Evolutionary conservation across 2,888 invertebrate genomes (phyloP).

Genomic region (Folsomia manolachei): DNA sequence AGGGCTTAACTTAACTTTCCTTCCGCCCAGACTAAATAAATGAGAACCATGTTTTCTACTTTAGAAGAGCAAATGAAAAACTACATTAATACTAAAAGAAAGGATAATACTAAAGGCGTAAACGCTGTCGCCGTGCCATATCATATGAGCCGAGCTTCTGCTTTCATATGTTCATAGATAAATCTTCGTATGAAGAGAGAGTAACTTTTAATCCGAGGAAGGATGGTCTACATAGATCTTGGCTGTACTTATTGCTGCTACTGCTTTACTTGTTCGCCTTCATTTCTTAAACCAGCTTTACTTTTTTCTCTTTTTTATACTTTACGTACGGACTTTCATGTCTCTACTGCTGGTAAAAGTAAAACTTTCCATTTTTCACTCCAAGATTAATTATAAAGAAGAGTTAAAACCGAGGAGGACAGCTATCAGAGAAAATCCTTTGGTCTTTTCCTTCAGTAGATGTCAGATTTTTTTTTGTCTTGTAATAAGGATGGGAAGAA

Average conservation of each 20-base stretch:
- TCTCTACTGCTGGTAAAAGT: constrained; percentile 24
- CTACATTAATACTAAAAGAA: neutral
- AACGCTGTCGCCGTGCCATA: neutral
- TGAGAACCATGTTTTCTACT: too few relatives aligned
- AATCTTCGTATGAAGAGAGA: constrained; percentile 36
- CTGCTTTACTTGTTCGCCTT: too few relatives aligned
- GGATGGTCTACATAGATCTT: constrained; percentile 17
- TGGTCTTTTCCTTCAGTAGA: neutral
- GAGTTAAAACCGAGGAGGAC: constrained; percentile 11
- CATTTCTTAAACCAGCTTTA: neutral
- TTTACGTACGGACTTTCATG: neutral
- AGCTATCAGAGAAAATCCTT: constrained; percentile 2
- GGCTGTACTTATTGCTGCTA: constrained; percentile 7
- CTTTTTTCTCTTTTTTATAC: neutral
- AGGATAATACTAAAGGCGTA: too few relatives aligned
- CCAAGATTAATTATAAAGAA: constrained; percentile 41
- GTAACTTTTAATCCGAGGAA: constrained; percentile 43
- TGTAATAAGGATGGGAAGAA: too few relatives aligned
- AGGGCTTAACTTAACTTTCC: too few relatives aligned
- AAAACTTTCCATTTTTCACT: constrained; percentile 48
- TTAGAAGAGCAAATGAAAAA: neutral
- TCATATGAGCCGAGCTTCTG: too few relatives aligned
- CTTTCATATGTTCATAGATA: constrained; percentile 38
- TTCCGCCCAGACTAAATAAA: too few relatives aligned
- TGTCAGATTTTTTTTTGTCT: neutral